Base-by-base conservation (phyloP, 2,797 vertebrate genomes). In the Odontamblyopus lacepedii region DNA sequence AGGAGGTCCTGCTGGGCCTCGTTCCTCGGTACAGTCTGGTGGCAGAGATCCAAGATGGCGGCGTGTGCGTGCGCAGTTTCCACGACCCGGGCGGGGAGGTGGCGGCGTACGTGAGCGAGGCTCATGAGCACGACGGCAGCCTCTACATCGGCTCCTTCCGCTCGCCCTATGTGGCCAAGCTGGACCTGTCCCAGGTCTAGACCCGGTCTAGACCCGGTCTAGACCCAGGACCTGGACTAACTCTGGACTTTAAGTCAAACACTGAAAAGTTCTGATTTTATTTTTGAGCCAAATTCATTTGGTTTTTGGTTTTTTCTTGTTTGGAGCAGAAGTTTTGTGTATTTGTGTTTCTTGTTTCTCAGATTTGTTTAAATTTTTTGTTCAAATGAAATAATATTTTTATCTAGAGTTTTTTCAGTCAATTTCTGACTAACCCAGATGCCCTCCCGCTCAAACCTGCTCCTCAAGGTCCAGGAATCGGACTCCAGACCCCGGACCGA, bases 121-220 rank as follows among this genome's bases (percentile, higher is more conserved):
- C 86, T 5, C 96, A 96, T 0, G 97, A 99, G 77, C 89, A 97
- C 0, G 81, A 95, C 0, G 96, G 97, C 11, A 88, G 93, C 32
- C 93, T 99, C 30, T 99, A 97, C 88, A 75, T 99, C 80, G 97
- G 97, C 18, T 99, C 97, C 69, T 98, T 96, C 91, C 86, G 87
- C 3, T 95, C 97, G 1, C 96, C 96, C 0, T 98, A 95, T 83
- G 72, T 99, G 69, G 95, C 94, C 89, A 95, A 90, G 67, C 94
- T 99, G 8, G 92, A 94, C 78, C 94, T 99, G 5, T 50, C 67
- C 4, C 55, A 26, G 55, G 55, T 57, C 55, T 57, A 26, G 23
- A 12, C 7, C 53, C 8, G n/a, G 19, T 9, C 53, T n/a, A 19
- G 13, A 6, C 15, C 18, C 50, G 23, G 23, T 57, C 55, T 57